Evolutionary conservation across 2,888 invertebrate species (phyloP), one percentile per base, ranked within the genome.

Genomic region (Drosophila planitibia): DNA sequence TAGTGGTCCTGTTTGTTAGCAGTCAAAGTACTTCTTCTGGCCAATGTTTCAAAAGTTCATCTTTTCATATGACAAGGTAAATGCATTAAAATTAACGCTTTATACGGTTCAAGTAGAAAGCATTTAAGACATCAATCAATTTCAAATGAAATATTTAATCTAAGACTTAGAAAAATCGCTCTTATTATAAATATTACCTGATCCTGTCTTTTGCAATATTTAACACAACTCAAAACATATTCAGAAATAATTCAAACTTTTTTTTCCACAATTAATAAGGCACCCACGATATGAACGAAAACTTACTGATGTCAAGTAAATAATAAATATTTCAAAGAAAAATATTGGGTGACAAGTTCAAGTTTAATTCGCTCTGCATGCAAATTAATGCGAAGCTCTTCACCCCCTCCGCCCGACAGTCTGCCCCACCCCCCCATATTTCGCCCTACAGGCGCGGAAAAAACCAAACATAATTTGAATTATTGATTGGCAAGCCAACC

Each of bases 381-480:
- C 79, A 79, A 79, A 79, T 79, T 68, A 68, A 68, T 75, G 75
- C 53, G 62, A 35, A 47, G 37, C 53, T 65, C 55, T 54, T 35
- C 44, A 16, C n/a, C n/a, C 7, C 47, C 5, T 7, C n/a, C 22
- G 4, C n/a, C 9, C 0, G 4, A 19, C 1, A 9, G 39, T 19
- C n/a, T 30, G 51, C 1, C 9, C 4, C 1, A 4, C 2, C 1
- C 22, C 25, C 22, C 25, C 25, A 25, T 25, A 25, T 12, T 10
- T 1, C 30, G 16, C 4, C 19, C 33, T 19, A 6, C 4, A 28
- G 72, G 37, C 60, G 67, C 53, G 53, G 57, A 49, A 73, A 73
- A 81, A 74, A 75, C 70, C 75, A 83, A 77, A 79, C 74, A 79
- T 81, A 89, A 87, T 89, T 89, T 87, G 87, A 87, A 87, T 87